Base-by-base conservation (phyloP, 2,888 invertebrate species). In the Pharmacophagus antenor region DNA sequence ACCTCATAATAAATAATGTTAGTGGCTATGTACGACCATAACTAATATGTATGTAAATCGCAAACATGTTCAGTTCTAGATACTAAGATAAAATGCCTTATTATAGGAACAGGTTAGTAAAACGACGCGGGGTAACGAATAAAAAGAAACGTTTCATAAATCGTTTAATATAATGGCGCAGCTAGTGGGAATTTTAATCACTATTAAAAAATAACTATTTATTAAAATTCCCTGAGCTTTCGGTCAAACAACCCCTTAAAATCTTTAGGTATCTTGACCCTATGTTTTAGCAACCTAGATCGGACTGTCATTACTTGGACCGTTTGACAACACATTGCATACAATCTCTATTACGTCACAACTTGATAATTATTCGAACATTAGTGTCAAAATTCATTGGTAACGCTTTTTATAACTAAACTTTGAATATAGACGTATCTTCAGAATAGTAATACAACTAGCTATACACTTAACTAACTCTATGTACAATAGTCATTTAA, bases 351-450 rank as follows among this genome's bases (percentile, higher is more conserved):
- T 6, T 25, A 58, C 25, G 42, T 59, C 17, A 42, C 27, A 59
- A 25, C 31, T 51, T 58, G 51, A 15, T 27, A 74, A 68, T 76
- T 71, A 77, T 63, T 70, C 75, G 70, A 71, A 77, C 76, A 80
- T 80, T 81, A 82, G 79, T 67, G 76, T 53, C 81, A 79, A 84
- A 86, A 84, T 82, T 88, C 89, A 88, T 88, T 89, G 89, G 89
- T 89, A 88, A 89, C 89, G 79, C 84, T 81, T 81, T 79, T 81
- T 84, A 80, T 62, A 80, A 80, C 84, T 87, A 87, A 82, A 71
- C 72, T 80, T 81, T 82, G 79, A 76, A 80, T 74, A 73, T 75
- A 84, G 76, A 81, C 79, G 80, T 85, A 73, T 68, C 76, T 74
- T 48, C 76, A 76, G 78, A n/a, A n/a, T 27, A 74, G 72, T 63